These are phyloP conservation scores for Intellagama lesueurii DNA, from an alignment of 2,797 vertebrate species.

Conservation along the genomic window DNA sequence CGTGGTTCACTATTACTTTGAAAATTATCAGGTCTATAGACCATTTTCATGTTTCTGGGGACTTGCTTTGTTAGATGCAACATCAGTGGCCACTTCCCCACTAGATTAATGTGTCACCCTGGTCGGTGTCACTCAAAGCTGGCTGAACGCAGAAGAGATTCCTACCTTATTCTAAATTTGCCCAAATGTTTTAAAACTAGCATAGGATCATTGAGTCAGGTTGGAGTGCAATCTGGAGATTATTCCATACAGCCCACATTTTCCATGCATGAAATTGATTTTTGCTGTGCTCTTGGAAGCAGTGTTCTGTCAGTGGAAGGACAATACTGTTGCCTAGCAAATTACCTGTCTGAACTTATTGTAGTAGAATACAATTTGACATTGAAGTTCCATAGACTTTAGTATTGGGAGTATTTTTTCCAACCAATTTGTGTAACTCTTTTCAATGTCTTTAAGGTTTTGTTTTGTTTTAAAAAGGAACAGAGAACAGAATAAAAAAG, in stretches of 20 bases:
- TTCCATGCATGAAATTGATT: background rate
- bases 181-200: background rate
- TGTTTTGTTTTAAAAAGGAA: no score
- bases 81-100: background rate
- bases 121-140: background rate
- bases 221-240: background rate
- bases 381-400: background rate
- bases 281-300: no score
- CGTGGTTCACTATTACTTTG: background rate
- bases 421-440: no score
- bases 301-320: no score
- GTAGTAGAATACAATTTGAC: background rate
- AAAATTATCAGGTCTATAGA: background rate
- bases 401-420: background rate
- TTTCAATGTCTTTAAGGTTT: no score
- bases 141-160: background rate
- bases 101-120: background rate
- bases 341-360: no score
- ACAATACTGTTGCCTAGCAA: background rate
- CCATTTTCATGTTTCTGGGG: no score
- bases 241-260: background rate
- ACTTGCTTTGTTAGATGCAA: background rate
- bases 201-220: no score
- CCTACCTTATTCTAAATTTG: background rate
- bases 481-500: no score